phyloP scores from a whole-genome alignment of 2,113 vertebrate species.

The Oxygymnocypris stewartii region DNA sequence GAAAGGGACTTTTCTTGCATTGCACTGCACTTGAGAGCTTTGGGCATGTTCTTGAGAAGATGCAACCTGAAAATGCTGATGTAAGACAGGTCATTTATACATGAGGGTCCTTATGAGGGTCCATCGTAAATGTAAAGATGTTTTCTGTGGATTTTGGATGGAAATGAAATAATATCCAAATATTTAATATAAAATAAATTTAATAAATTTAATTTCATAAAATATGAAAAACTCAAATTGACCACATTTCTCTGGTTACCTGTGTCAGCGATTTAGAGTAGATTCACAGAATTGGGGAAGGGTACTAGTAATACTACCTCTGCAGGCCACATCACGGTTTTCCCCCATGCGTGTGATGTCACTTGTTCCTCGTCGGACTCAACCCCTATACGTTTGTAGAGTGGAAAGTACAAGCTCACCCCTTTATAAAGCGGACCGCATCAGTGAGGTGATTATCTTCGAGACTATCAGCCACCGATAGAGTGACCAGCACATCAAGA shows the following conservation, averaged over 20 bases:
- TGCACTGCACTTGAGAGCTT: not conserved
- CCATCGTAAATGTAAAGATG: not conserved
- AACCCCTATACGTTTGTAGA: not conserved
- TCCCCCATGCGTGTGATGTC: slow-evolving; percentile 10
- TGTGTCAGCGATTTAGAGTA: not conserved
- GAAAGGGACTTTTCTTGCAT: slow-evolving; percentile 22
- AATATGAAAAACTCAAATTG: not conserved
- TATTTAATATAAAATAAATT: too few relatives aligned
- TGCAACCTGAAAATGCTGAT: not conserved
- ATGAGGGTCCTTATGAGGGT: not conserved
- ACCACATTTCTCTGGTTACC: not conserved
- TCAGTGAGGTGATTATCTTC: not conserved
- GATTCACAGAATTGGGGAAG: slow-evolving; percentile 24
- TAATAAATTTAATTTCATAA: too few relatives aligned
- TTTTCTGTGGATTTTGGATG: not conserved
- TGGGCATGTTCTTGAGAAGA: not conserved
- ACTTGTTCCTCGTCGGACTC: not conserved
- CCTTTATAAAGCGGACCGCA: not conserved
- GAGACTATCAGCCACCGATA: not conserved
- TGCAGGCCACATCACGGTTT: slow-evolving; percentile 30
- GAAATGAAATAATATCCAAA: not conserved
- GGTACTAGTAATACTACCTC: slow-evolving; percentile 35
- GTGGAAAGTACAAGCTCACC: not conserved
- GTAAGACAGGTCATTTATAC: not conserved
- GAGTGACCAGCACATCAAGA: not conserved